Evolutionary conservation across 2,797 vertebrate genomes (phyloP), one percentile per base, ranked within the genome.

Genomic region (Acomys russatus): DNA sequence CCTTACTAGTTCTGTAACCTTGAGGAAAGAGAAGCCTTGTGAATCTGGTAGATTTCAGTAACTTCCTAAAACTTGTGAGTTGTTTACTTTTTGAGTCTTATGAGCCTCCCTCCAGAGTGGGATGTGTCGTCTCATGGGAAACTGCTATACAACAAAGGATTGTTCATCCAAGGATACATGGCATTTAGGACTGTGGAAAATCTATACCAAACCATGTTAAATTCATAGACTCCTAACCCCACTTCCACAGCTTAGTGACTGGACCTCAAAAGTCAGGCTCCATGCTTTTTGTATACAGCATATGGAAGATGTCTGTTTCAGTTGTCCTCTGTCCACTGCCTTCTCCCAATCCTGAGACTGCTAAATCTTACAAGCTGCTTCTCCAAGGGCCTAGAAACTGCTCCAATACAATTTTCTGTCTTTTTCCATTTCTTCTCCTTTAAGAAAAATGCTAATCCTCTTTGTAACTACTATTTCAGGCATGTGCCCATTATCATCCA

Each of bases 381-480:
- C 54, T 14, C 1, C 12, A 49, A 80, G 51, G 33, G 85, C 30
- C 38, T 66, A 11, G 56, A 93, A 78, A 88, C 22, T 92, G 66
- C 76, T 54, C 18, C 30, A 74, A 73, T 30, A 18, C 18, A 77
- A 64, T 89, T 64, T 30, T 77, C 70, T 61, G 5, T 44, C 73
- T 66, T 59, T 64, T 59, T 77, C 38, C 30, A 30, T 77, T 28
- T 23, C 9, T 5, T 49, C 7, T 23, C 44, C 20, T 88, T 90
- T 15, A 4, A 8, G 85, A 86, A 59, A 59, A 59, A 59, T 59
- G 56, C 49, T 78, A 94, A 96, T 88, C 85, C 59, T 94, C 59
- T 80, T 94, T 92, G 61, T 92, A 95, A 88, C 94, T 90, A 88
- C 92, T 93, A 83, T 96, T 95, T 97, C 91, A 95, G 91, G 73